Conservation (phyloP, 2,888 invertebrate genomes). For the Thymelicus sylvestris region DNA sequence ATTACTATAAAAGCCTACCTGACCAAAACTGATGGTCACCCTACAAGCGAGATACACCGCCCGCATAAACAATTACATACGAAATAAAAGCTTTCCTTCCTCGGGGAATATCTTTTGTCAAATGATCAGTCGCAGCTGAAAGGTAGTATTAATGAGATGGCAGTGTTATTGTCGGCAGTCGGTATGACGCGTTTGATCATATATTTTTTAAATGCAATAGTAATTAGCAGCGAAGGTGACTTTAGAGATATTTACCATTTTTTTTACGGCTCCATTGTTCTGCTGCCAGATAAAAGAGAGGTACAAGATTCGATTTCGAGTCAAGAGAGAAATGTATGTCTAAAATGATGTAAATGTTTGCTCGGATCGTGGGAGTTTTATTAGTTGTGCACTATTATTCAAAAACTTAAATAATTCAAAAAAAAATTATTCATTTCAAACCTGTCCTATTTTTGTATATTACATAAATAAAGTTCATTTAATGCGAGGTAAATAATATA, state of each 20-base stretch:
- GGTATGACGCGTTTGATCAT: slow-evolving; percentile 51
- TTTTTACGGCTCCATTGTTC: neutral
- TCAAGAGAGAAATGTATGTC: no score
- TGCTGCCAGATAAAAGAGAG: no score
- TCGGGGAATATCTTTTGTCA: slow-evolving; percentile 71
- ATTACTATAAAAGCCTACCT: neutral
- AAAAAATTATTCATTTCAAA: no score
- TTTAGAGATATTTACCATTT: neutral
- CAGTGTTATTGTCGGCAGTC: slow-evolving; percentile 52
- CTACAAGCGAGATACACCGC: slow-evolving; percentile 61
- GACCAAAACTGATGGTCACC: slow-evolving; percentile 46
- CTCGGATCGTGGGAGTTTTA: no score
- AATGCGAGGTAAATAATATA: no score
- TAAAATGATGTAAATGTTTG: no score
- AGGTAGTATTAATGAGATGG: slow-evolving; percentile 73
- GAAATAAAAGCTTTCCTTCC: slow-evolving; percentile 67
- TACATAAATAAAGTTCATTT: no score
- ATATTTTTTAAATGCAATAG: slow-evolving; percentile 30
- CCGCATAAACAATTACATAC: slow-evolving; percentile 76
- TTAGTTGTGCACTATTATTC: no score
- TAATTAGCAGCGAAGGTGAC: slow-evolving; percentile 18
- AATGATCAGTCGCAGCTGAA: slow-evolving; percentile 71
- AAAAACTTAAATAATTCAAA: no score
- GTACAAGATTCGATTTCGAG: no score
- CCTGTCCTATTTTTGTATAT: no score